phyloP scores from a whole-genome alignment of 2,113 vertebrate genomes.

The Platycercus adscitus region DNA sequence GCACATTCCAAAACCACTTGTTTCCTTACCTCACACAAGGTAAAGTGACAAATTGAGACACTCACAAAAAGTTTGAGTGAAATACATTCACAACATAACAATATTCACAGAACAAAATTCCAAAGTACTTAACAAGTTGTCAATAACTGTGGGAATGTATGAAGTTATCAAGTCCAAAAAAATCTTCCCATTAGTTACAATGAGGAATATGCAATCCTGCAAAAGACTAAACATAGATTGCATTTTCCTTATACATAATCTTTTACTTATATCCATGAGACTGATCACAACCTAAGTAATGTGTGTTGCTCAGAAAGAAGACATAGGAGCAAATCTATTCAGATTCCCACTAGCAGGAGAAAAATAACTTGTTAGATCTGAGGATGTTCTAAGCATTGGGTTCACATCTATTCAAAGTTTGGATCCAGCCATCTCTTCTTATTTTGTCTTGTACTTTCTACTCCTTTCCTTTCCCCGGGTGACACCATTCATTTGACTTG shows the following conservation, averaged over 20 bases:
- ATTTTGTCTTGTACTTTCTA: neutral
- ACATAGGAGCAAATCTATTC: neutral
- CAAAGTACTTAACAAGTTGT: neutral
- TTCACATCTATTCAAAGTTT: neutral
- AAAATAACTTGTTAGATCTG: neutral
- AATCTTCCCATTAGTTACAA: neutral
- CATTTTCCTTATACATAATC: neutral
- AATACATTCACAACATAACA: neutral
- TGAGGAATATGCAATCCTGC: neutral
- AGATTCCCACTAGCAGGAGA: neutral
- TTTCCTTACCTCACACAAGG: neutral
- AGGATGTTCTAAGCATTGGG: neutral
- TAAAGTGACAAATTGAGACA: neutral
- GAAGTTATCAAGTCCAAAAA: neutral
- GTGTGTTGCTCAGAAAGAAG: neutral
- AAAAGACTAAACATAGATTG: neutral
- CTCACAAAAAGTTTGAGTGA: neutral
- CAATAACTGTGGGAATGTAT: neutral
- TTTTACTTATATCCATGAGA: neutral
- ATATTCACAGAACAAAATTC: neutral
- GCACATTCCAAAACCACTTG: neutral
- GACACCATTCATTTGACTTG: neutral
- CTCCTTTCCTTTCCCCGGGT: neutral
- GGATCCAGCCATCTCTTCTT: neutral
- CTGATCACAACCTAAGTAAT: neutral